phyloP scores from a whole-genome alignment of 1,140 invertebrate species.

The Orchesella cincta region DNA sequence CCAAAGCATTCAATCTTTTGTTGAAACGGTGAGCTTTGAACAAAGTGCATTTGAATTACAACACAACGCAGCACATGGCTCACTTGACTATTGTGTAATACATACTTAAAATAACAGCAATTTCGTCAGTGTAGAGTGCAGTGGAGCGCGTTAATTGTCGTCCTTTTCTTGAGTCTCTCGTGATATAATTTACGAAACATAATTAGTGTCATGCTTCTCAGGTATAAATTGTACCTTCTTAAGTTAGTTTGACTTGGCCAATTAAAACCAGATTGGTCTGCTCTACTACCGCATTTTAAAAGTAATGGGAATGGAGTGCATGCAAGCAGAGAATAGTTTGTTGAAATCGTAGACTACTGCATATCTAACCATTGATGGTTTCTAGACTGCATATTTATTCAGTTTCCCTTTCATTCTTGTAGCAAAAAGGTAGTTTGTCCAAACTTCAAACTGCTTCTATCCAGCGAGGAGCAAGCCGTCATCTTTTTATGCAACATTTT shows the following conservation, averaged over 20 bases:
- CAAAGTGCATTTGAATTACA: neutral
- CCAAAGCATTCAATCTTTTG: too few species aligned
- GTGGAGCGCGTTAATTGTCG: too few species aligned
- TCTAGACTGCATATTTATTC: neutral
- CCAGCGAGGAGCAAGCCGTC: too few species aligned
- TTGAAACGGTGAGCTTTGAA: neutral
- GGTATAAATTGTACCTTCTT: neutral
- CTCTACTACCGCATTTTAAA: neutral
- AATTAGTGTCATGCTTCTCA: neutral
- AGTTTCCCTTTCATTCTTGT: neutral
- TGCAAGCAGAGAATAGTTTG: neutral
- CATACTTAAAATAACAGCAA: too few species aligned
- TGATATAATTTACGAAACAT: neutral
- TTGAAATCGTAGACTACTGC: neutral
- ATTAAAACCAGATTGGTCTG: slow-evolving; percentile 8
- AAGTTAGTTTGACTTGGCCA: neutral
- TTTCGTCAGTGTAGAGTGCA: too few species aligned
- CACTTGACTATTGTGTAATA: too few species aligned
- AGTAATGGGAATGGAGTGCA: neutral
- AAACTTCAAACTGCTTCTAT: too few species aligned
- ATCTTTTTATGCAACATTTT: too few species aligned
- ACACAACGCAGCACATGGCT: neutral
- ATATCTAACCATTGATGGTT: neutral
- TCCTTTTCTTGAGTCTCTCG: neutral
- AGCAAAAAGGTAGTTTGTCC: too few species aligned